Conservation (phyloP, 30 jellyfish, hydroid and myxozoan species). For the Morbakka virulenta region DNA sequence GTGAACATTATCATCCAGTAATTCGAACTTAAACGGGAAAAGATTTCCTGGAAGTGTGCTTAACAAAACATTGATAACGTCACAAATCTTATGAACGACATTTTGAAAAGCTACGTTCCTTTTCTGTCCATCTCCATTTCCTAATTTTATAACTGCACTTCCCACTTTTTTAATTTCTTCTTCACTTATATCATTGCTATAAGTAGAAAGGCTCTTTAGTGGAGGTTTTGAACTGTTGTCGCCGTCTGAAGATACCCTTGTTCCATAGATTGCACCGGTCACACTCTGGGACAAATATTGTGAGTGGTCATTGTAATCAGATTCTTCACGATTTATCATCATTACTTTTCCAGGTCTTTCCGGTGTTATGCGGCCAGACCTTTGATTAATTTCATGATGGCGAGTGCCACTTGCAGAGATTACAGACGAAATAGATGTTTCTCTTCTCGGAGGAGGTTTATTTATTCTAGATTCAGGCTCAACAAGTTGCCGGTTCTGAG, state of each 20-base stretch:
- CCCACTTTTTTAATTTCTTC: not conserved
- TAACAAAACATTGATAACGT: conserved; percentile 51
- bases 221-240: not conserved
- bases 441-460: not conserved
- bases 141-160: conserved; percentile 4
- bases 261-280: no score
- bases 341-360: not conserved
- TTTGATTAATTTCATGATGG: not conserved
- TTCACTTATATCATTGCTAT: not conserved
- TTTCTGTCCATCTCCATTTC: conserved; percentile 64
- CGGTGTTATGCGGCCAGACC: not conserved
- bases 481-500: not conserved
- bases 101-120: conserved; percentile 37
- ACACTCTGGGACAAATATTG: no score
- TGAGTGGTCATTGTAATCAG: not conserved
- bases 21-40: conserved; percentile 58
- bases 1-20: conserved; percentile 7
- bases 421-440: not conserved
- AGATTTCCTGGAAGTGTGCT: conserved; percentile 32
- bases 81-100: conserved; percentile 25
- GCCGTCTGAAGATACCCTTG: no score
- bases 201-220: not conserved
- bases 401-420: not conserved
- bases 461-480: not conserved
- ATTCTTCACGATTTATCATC: not conserved